Evolutionary conservation across 1,140 invertebrate species (phyloP), one percentile per base, ranked within the genome.

Genomic region (Rhagoletis pomonella): DNA sequence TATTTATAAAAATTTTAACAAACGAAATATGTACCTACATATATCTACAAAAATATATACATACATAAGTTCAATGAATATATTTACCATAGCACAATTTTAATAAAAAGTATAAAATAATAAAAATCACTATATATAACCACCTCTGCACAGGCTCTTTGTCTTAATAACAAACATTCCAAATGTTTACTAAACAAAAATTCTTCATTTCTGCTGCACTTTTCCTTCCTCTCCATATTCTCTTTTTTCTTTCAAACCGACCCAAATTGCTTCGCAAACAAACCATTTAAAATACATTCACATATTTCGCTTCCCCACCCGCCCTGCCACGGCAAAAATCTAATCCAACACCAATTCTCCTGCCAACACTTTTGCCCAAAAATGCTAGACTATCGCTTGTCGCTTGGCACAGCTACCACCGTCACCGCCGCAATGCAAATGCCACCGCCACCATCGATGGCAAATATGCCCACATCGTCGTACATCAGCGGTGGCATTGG

Each of bases 401-500:
- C 84, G 19, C 58, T 85, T 7, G 81, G 81, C 81, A 85, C 58
- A n/a, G 47, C 73, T 5, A 19, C 10, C 3, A 39, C 67, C 39
- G 64, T 17, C 19, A 42, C 67, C 39, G 67, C 42, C 42, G 67
- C 42, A 4, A 73, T 73, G 39, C 67, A 59, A 85, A 85, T 88
- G 85, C 90, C 69, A 58, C 69, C 60, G 55, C 88, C 89, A 73
- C 90, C 89, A 69, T 88, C 91, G 42, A 91, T 92, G 62, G 89
- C 90, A 29, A 90, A 85, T 62, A 90, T 92, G 90, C 90, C 91
- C 87, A 91, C 90, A 88, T 91, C 90, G 86, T 89, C 91, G 2
- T 92, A 92, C 86, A 91, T 92, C 88, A 92, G 90, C 90, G 89
- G 91, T 84, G 91, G 91, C 67, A 90, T 92, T 58, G 91, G 91